Evolutionary conservation across 2,113 vertebrate species (phyloP).

Genomic region (Perca flavescens): DNA sequence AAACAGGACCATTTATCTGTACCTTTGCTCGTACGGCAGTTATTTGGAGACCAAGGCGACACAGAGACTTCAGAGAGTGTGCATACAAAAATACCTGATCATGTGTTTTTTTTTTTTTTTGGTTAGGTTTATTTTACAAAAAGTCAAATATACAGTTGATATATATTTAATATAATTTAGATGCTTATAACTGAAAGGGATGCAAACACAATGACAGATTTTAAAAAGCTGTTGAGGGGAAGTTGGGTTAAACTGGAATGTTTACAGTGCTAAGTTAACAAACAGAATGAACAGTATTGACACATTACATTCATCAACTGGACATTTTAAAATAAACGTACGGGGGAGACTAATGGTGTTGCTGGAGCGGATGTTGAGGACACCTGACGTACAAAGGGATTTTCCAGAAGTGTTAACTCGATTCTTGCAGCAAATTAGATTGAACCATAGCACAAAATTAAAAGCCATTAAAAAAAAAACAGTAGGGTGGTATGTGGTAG

Average conservation of each 20-base stretch:
- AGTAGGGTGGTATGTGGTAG: neutral
- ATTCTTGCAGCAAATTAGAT: conserved; percentile 28
- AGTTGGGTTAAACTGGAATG: conserved; percentile 63
- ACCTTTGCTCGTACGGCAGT: neutral
- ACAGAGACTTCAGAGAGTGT: neutral
- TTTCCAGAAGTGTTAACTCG: conserved; percentile 36
- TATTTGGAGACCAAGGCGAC: neutral
- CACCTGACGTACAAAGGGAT: conserved; percentile 46
- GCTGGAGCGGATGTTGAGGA: conserved; percentile 31
- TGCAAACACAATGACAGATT: conserved; percentile 56
- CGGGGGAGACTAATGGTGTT: neutral
- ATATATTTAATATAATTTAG: conserved; percentile 79
- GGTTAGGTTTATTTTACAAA: conserved; percentile 80
- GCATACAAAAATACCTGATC: neutral
- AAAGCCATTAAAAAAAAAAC: conserved; percentile 3
- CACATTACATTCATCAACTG: conserved; percentile 72
- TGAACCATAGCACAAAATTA: conserved; percentile 16
- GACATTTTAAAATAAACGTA: conserved; percentile 56
- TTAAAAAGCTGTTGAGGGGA: conserved; percentile 52
- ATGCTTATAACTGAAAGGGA: conserved; percentile 67
- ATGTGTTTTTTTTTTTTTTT: conserved; percentile 44
- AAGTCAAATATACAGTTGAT: conserved; percentile 80
- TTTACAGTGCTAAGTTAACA: conserved; percentile 80
- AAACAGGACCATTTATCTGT: no score
- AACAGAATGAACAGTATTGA: conserved; percentile 81